These are phyloP conservation scores for Electrona antarctica DNA, from an alignment of 2,113 vertebrate genomes.

Conservation along the genomic window DNA sequence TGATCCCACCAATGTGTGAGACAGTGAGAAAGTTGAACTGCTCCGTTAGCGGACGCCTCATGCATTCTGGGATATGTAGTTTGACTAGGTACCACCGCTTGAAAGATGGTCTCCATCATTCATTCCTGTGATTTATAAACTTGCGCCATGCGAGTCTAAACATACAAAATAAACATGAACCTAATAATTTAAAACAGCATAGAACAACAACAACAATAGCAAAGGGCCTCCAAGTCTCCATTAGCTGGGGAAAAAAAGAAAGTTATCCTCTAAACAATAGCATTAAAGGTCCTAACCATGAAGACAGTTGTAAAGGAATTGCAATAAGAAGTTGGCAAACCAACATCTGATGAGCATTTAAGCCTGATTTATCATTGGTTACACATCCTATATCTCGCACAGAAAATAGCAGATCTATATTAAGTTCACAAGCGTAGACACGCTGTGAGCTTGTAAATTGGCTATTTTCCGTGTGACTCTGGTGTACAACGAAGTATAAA, in stretches of 20 bases:
- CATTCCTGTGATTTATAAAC: conserved; percentile 31
- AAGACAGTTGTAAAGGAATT: conserved; percentile 59
- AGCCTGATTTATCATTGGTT: no score
- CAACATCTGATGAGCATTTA: conserved; percentile 76
- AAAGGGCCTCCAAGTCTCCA: conserved; percentile 16
- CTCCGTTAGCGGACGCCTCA: conserved; percentile 62
- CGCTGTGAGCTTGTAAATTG: no score
- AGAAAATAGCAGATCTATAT: no score
- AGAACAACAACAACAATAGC: conserved; percentile 16
- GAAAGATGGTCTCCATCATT: conserved; percentile 9
- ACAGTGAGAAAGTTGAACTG: conserved; percentile 19
- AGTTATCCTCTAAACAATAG: conserved; percentile 21
- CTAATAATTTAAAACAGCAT: neutral
- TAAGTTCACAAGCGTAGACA: no score
- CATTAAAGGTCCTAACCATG: conserved; percentile 40
- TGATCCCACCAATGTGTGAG: conserved; percentile 4
- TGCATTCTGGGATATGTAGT: conserved; percentile 50
- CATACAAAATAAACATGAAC: conserved; percentile 29
- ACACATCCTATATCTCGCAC: no score
- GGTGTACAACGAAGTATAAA: no score
- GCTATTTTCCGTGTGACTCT: no score
- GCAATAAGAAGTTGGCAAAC: conserved; percentile 80
- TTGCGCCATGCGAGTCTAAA: conserved; percentile 55
- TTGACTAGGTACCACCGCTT: neutral
- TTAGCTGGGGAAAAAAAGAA: conserved; percentile 29